phyloP scores from a whole-genome alignment of 2,797 vertebrate genomes.

The Pelodytes ibericus region DNA sequence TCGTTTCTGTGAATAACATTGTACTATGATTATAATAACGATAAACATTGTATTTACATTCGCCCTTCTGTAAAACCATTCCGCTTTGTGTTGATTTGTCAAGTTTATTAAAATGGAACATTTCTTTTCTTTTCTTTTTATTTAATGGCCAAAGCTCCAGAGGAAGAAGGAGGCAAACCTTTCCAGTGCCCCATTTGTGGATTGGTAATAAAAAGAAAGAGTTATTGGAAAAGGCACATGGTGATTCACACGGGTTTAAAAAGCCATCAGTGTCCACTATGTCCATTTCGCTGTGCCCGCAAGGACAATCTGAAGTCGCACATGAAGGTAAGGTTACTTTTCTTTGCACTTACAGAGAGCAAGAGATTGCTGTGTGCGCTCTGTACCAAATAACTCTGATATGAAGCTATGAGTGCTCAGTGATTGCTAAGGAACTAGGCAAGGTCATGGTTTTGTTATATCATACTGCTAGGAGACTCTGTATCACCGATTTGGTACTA shows the following conservation, averaged over 20 bases:
- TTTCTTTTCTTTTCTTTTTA: constrained; percentile 20
- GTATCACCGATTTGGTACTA: too few species aligned
- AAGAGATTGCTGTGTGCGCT: constrained; percentile 3
- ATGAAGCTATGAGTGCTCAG: constrained; percentile 4
- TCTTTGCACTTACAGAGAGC: not conserved
- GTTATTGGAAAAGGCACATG: constrained; percentile 99
- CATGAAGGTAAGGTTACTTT: constrained; percentile 89
- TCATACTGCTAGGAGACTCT: too few species aligned
- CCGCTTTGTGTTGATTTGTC: not conserved
- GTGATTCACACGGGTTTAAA: constrained; percentile 99
- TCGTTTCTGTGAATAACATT: too few species aligned
- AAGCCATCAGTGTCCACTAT: constrained; percentile 98
- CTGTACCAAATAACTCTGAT: constrained; percentile 27
- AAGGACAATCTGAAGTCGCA: constrained; percentile 99
- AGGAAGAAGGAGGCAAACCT: constrained; percentile 96
- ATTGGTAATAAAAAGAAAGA: constrained; percentile 99
- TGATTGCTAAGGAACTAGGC: constrained; percentile 17
- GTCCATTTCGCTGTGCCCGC: constrained; percentile 98
- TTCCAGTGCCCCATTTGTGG: constrained; percentile 99
- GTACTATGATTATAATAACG: too few species aligned
- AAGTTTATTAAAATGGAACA: not conserved
- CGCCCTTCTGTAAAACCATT: too few species aligned
- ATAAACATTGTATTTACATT: too few species aligned
- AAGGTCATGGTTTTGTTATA: not conserved
- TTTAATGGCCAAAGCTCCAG: constrained; percentile 76